Evolutionary conservation across 2,888 invertebrate genomes (phyloP).

Genomic region (Melinaea menophilus): DNA sequence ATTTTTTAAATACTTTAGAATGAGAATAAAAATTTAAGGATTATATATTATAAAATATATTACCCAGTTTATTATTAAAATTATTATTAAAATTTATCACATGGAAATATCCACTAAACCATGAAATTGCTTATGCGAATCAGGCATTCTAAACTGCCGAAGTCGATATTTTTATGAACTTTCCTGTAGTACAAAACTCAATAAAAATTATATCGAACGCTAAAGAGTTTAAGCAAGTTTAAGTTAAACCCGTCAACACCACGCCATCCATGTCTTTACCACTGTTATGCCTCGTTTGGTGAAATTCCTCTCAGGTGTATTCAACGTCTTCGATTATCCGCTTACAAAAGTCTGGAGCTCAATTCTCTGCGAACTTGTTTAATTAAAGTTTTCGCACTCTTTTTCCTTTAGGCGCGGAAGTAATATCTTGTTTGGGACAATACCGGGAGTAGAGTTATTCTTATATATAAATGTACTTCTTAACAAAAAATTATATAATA

Average conservation of each 20-base stretch:
- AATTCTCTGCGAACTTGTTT: slow-evolving; percentile 75
- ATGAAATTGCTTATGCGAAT: slow-evolving; percentile 35
- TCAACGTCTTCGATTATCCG: slow-evolving; percentile 72
- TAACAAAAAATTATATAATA: neutral
- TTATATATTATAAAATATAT: too few species aligned
- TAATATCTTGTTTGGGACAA: slow-evolving; percentile 65
- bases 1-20: too few species aligned
- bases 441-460: slow-evolving; percentile 36
- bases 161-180: slow-evolving; percentile 35
- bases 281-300: slow-evolving; percentile 28
- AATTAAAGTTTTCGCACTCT: slow-evolving; percentile 78
- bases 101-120: slow-evolving; percentile 15
- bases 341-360: slow-evolving; percentile 72
- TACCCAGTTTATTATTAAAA: too few species aligned
- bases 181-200: slow-evolving; percentile 38
- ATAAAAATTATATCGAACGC: slow-evolving; percentile 52
- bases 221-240: slow-evolving; percentile 38
- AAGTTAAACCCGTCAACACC: slow-evolving; percentile 43
- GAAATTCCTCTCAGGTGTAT: slow-evolving; percentile 67
- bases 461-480: slow-evolving; percentile 1
- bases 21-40: too few species aligned
- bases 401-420: slow-evolving; percentile 73
- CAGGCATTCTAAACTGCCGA: slow-evolving; percentile 34
- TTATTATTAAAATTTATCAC: neutral
- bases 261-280: slow-evolving; percentile 31